A percentile compares a stretch with the other conserved stretches of the same genome.
Conservation (phyloP, 2,113 vertebrate genomes). For the Hippocampus comes region DNA sequence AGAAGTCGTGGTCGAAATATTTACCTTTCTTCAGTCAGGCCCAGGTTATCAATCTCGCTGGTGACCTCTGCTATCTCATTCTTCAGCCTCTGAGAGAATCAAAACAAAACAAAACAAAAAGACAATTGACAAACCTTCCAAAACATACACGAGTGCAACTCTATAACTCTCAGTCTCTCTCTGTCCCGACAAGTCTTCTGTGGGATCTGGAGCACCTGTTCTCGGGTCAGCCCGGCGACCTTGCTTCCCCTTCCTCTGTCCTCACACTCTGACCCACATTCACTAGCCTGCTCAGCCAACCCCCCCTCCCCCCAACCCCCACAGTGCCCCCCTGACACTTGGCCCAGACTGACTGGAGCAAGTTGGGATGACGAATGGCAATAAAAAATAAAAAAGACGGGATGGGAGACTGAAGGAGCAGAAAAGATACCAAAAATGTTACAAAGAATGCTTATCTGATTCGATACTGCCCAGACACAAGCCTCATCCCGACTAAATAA, state of each 20-base stretch:
- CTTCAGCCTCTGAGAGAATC: constrained; percentile 82
- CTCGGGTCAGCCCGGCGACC: constrained; percentile 34
- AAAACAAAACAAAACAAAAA: background rate
- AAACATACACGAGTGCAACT: constrained; percentile 22
- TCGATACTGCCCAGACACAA: background rate
- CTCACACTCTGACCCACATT: constrained; percentile 57
- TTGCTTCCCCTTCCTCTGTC: constrained; percentile 2
- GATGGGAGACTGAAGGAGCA: constrained; percentile 1
- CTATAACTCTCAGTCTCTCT: constrained; percentile 15
- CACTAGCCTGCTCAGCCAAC: background rate
- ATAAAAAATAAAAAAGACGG: no score
- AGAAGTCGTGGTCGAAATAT: background rate
- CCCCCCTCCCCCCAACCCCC: background rate
- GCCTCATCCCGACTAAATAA: constrained; percentile 21
- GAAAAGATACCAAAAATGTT: background rate
- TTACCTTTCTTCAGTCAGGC: constrained; percentile 91
- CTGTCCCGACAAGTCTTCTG: constrained; percentile 29
- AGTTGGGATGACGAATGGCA: constrained; percentile 14
- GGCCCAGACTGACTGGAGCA: background rate
- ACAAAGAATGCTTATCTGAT: background rate
- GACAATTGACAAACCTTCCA: background rate
- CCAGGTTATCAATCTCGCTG: constrained; percentile 95
- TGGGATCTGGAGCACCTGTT: constrained; percentile 59
- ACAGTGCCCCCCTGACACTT: background rate
- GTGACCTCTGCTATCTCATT: constrained; percentile 99